These are phyloP conservation scores for Loxodonta africana DNA, from an alignment of 2,113 vertebrate species.

Conservation along the genomic window DNA sequence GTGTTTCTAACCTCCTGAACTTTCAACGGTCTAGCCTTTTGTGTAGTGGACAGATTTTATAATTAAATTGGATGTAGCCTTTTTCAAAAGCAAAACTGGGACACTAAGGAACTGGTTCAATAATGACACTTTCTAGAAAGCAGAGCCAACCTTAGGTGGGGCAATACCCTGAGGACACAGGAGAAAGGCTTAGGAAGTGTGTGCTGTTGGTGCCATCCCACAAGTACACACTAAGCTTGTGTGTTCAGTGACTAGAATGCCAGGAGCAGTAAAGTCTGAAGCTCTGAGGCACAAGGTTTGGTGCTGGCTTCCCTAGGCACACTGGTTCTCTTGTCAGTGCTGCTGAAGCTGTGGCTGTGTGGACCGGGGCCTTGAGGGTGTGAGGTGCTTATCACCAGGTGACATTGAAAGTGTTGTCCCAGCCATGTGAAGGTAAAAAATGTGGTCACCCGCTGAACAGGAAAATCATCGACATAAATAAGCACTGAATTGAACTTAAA, in stretches of 20 bases:
- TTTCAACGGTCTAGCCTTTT: not conserved
- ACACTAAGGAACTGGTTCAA: not conserved
- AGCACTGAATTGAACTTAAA: not conserved
- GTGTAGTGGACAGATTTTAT: not conserved
- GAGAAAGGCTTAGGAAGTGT: not conserved
- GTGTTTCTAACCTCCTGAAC: not conserved
- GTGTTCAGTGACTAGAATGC: not conserved
- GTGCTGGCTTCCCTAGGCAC: not conserved
- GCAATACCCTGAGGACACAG: not conserved
- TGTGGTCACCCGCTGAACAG: not conserved
- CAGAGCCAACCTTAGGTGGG: not conserved
- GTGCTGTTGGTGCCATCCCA: not conserved
- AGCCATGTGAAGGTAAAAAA: not conserved
- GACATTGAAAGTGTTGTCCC: not conserved
- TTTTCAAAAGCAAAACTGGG: conserved; percentile 16
- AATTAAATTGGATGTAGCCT: not conserved
- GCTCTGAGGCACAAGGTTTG: not conserved
- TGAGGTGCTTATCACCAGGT: not conserved
- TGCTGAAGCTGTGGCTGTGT: not conserved
- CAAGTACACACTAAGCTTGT: not conserved
- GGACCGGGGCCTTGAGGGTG: not conserved
- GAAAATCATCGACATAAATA: conserved; percentile 45
- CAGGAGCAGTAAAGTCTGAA: not conserved
- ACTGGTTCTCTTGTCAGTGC: not conserved
- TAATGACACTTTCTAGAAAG: not conserved